Evolutionary conservation across 2,888 invertebrate species (phyloP).

Genomic region (Synanthedon myopaeformis): DNA sequence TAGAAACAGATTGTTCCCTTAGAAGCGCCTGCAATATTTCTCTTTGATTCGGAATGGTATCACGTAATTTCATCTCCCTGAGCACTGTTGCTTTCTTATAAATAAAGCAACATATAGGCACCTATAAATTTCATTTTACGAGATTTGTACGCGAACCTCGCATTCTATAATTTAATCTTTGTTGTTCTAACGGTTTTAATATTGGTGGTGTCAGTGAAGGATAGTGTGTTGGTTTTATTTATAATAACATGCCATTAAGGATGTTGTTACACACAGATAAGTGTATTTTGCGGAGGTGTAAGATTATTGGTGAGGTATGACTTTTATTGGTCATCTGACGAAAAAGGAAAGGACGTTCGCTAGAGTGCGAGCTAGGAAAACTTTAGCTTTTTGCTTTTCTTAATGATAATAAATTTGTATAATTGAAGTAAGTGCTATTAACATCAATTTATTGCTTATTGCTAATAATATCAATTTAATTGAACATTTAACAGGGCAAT

Average conservation of each 20-base stretch:
- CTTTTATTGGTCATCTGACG: too few relatives aligned
- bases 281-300: neutral
- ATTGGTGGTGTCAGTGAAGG: conserved; percentile 42
- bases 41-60: conserved; percentile 67
- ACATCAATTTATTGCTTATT: too few relatives aligned
- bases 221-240: conserved; percentile 12
- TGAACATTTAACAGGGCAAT: too few relatives aligned
- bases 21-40: conserved; percentile 40
- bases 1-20: conserved; percentile 23
- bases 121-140: conserved; percentile 60
- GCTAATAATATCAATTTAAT: too few relatives aligned
- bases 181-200: conserved; percentile 42
- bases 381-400: too few relatives aligned
- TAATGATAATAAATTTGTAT: too few relatives aligned
- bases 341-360: too few relatives aligned
- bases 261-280: neutral
- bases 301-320: too few relatives aligned
- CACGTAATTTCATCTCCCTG: conserved; percentile 68
- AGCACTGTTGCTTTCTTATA: conserved; percentile 59
- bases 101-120: conserved; percentile 67
- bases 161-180: conserved; percentile 56
- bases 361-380: too few relatives aligned
- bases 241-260: neutral
- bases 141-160: conserved; percentile 50
- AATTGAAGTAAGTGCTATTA: too few relatives aligned